phyloP scores from a whole-genome alignment of 2,113 vertebrate species.

The Herpetotheres cachinnans region DNA sequence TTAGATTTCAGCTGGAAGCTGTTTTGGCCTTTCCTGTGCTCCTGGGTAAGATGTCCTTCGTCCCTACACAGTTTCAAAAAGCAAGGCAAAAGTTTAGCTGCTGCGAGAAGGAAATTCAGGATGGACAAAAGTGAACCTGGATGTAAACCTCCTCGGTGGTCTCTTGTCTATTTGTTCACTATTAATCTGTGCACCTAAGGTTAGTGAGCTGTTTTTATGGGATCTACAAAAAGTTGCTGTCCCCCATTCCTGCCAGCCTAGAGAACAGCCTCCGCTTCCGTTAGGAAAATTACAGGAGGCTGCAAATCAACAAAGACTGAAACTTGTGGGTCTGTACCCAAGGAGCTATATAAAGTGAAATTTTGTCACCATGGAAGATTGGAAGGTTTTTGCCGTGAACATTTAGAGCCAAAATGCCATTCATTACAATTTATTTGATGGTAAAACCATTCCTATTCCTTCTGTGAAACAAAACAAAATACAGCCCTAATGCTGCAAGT shows the following conservation, averaged over 20 bases:
- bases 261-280: not conserved
- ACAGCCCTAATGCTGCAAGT: not conserved
- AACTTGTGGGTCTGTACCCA: not conserved
- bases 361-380: not conserved
- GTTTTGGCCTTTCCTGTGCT: not conserved
- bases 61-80: accelerated
- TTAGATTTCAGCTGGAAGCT: not conserved
- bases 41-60: not conserved
- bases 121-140: not conserved
- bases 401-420: not conserved
- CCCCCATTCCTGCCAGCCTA: accelerated
- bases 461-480: not conserved
- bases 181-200: accelerated
- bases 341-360: not conserved
- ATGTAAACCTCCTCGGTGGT: not conserved
- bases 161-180: not conserved
- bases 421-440: not conserved
- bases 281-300: not conserved
- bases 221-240: not conserved
- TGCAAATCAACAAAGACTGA: not conserved
- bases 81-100: not conserved
- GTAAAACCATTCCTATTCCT: not conserved
- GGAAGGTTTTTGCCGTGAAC: not conserved
- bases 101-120: not conserved
- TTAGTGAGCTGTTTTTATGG: not conserved